Conservation (phyloP, 1,140 invertebrate genomes). For the Patella vulgata region DNA sequence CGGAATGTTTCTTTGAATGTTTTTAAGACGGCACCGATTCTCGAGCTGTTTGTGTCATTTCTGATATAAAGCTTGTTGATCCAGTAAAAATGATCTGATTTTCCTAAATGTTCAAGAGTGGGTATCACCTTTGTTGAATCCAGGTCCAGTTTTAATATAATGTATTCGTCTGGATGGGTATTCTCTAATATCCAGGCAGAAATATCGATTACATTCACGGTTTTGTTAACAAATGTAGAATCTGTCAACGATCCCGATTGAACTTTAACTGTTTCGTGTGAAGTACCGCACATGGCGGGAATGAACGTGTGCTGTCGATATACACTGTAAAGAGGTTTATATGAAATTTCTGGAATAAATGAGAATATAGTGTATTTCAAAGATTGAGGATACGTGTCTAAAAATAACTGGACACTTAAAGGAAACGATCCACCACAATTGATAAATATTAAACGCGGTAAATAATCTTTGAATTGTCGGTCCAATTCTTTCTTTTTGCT, state of each 20-base stretch:
- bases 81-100: slow-evolving; percentile 31
- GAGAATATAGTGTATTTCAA: slow-evolving; percentile 23
- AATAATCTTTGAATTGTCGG: slow-evolving; percentile 36
- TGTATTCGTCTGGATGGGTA: slow-evolving; percentile 35
- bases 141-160: slow-evolving; percentile 32
- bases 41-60: too few relatives aligned
- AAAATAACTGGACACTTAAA: slow-evolving; percentile 28
- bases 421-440: slow-evolving; percentile 28
- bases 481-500: slow-evolving; percentile 42
- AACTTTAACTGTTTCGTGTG: slow-evolving; percentile 2
- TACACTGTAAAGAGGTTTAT: slow-evolving; percentile 17
- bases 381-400: slow-evolving; percentile 38
- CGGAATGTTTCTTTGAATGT: slow-evolving; percentile 19
- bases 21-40: slow-evolving; percentile 1
- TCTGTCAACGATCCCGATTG: slow-evolving; percentile 3
- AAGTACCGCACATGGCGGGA: slow-evolving; percentile 2
- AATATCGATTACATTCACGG: slow-evolving; percentile 20
- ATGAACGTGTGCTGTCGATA: slow-evolving; percentile 19
- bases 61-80: slow-evolving; percentile 39
- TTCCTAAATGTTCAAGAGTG: slow-evolving; percentile 10
- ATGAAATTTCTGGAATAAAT: slow-evolving; percentile 27
- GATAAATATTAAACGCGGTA: slow-evolving; percentile 32
- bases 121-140: slow-evolving; percentile 18
- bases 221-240: neutral
- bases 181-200: slow-evolving; percentile 24